Percentiles rank a stretch among this genome's conserved stretches.
Conservation (phyloP, 2,797 vertebrate species). For the Manis pentadactyla region DNA sequence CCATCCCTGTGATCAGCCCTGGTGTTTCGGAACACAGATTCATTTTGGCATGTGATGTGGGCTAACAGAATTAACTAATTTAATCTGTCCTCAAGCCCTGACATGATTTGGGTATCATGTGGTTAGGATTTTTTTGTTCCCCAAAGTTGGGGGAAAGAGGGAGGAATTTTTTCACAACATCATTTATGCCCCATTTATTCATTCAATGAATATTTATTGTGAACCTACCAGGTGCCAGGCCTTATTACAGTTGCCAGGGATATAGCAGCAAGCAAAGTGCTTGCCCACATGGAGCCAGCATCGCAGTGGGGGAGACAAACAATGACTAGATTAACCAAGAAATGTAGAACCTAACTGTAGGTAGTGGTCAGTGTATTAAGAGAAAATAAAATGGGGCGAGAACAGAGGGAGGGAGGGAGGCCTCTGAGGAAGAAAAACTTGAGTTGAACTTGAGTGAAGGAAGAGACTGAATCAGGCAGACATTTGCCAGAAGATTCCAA, state of each 20-base stretch:
- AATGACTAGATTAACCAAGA: background rate
- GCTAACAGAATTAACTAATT: background rate
- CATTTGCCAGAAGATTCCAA: background rate
- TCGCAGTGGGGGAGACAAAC: background rate
- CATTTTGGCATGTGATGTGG: background rate
- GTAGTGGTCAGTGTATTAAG: background rate
- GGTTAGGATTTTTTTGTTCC: background rate
- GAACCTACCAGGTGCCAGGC: background rate
- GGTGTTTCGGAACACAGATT: background rate
- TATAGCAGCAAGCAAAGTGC: background rate
- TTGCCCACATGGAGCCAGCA: background rate
- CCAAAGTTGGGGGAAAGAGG: accelerated
- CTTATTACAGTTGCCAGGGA: background rate
- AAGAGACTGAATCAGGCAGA: background rate
- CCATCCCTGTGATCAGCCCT: background rate
- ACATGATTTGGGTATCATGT: background rate
- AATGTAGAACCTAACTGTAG: no score
- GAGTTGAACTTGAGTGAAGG: background rate
- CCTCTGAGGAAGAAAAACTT: background rate
- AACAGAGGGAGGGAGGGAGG: background rate
- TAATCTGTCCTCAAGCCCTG: background rate
- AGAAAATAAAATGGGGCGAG: background rate
- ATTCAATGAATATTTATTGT: background rate
- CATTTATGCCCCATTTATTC: background rate
- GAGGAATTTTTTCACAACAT: background rate